These are phyloP conservation scores for Melanchra persicariae DNA, from an alignment of 2,888 invertebrate species.

Conservation along the genomic window DNA sequence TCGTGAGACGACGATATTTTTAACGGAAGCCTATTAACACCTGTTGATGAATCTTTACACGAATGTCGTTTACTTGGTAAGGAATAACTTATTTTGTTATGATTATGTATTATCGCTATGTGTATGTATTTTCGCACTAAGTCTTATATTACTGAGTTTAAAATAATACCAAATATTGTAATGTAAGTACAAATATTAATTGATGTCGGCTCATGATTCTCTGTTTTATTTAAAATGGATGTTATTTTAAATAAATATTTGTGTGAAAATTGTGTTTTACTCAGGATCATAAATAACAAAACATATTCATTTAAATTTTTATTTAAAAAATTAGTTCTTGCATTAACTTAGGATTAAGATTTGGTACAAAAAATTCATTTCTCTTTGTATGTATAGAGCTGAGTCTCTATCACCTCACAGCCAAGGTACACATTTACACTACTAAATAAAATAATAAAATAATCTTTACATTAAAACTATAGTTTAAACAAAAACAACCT, in stretches of 20 bases:
- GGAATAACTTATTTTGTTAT: conserved; percentile 46
- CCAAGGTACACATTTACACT: conserved; percentile 75
- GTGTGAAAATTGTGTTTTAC: conserved; percentile 73
- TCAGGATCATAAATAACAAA: conserved; percentile 34
- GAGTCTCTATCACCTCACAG: conserved; percentile 82
- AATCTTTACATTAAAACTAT: conserved; percentile 63
- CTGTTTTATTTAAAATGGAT: conserved; percentile 63
- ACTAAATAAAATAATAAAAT: conserved; percentile 63
- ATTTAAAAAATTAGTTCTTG: conserved; percentile 73
- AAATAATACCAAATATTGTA: conserved; percentile 44
- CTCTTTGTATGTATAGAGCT: conserved; percentile 70
- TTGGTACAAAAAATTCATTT: conserved; percentile 77
- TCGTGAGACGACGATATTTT: conserved; percentile 20
- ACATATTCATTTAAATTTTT: conserved; percentile 64
- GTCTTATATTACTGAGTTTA: conserved; percentile 38
- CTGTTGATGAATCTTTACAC: conserved; percentile 9
- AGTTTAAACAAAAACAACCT: conserved; percentile 72
- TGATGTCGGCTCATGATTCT: conserved; percentile 59
- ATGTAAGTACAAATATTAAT: conserved; percentile 58
- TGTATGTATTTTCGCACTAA: conserved; percentile 34
- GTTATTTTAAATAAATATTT: conserved; percentile 69
- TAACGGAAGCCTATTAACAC: conserved; percentile 11
- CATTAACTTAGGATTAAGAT: conserved; percentile 70
- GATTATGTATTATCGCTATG: conserved; percentile 19
- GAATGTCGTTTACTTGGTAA: conserved; percentile 32